Evolutionary conservation across 2,797 vertebrate species (phyloP).

Genomic region (Semotilus atromaculatus): DNA sequence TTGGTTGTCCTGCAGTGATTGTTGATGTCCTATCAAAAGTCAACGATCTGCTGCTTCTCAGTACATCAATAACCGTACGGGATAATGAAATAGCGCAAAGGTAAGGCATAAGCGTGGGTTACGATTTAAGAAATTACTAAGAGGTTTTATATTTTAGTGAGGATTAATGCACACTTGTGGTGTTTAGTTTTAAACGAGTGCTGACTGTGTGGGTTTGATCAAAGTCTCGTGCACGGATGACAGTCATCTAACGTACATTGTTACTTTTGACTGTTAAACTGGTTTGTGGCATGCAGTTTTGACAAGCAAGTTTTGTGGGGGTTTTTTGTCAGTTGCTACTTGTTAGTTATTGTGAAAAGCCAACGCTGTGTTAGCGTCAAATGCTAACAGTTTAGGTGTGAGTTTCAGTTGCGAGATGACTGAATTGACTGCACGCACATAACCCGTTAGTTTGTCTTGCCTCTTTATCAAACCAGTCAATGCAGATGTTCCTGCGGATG

Average conservation of each 20-base stretch:
- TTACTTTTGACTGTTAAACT: neutral
- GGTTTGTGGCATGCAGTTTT: neutral
- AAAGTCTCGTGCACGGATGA: neutral
- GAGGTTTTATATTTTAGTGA: neutral
- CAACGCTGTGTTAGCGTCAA: neutral
- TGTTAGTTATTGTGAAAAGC: neutral
- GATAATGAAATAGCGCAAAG: conserved; percentile 24
- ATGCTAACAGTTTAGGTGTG: neutral
- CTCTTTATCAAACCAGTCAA: neutral
- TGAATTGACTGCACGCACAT: neutral
- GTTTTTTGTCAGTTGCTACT: neutral
- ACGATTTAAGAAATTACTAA: neutral
- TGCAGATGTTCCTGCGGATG: neutral
- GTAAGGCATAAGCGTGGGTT: neutral
- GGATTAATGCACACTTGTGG: neutral
- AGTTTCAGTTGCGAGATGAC: neutral
- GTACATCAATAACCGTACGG: no score
- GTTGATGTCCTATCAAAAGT: conserved; percentile 75
- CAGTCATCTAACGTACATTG: neutral
- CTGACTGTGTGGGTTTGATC: neutral
- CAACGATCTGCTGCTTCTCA: conserved; percentile 34
- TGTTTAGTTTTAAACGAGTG: neutral
- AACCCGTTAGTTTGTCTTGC: neutral
- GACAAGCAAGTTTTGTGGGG: neutral
- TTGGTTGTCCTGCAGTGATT: conserved; percentile 65